A percentile compares a stretch with the other conserved stretches of the same genome.
These are phyloP conservation scores for Hemistola chrysoprasaria DNA, from an alignment of 2,888 invertebrate genomes.

Conservation along the genomic window DNA sequence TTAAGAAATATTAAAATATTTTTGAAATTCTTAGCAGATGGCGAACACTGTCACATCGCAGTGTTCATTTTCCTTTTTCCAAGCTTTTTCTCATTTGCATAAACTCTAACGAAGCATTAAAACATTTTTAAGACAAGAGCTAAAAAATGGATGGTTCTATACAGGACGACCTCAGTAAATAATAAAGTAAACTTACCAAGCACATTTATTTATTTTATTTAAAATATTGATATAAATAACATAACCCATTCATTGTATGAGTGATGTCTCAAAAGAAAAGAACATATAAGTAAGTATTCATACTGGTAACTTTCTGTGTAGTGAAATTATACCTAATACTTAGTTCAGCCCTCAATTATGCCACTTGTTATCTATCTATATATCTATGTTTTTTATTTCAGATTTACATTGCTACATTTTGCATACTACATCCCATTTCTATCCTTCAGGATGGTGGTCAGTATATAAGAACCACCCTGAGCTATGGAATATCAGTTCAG, in stretches of 20 bases:
- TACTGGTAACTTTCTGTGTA: no score
- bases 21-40: conserved; percentile 11
- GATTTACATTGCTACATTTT: conserved; percentile 20
- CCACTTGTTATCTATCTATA: no score
- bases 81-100: conserved; percentile 58
- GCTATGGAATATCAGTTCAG: conserved; percentile 56
- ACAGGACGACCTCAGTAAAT: conserved; percentile 26
- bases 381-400: no score
- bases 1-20: no score
- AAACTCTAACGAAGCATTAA: conserved; percentile 32
- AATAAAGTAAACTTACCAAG: background rate
- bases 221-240: no score
- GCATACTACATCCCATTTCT: conserved; percentile 25
- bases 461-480: conserved; percentile 58
- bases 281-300: no score
- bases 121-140: conserved; percentile 27
- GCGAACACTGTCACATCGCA: conserved; percentile 52
- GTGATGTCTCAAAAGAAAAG: no score
- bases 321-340: no score
- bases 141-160: conserved; percentile 25
- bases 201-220: no score
- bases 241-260: no score
- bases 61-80: conserved; percentile 36
- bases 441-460: conserved; percentile 27
- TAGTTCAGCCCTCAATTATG: no score